A percentile compares a stretch with the other conserved stretches of the same genome.
Conservation (phyloP, 37 sponge, comb jelly and placozoan species). For the Halisarca cf. caerulea region DNA sequence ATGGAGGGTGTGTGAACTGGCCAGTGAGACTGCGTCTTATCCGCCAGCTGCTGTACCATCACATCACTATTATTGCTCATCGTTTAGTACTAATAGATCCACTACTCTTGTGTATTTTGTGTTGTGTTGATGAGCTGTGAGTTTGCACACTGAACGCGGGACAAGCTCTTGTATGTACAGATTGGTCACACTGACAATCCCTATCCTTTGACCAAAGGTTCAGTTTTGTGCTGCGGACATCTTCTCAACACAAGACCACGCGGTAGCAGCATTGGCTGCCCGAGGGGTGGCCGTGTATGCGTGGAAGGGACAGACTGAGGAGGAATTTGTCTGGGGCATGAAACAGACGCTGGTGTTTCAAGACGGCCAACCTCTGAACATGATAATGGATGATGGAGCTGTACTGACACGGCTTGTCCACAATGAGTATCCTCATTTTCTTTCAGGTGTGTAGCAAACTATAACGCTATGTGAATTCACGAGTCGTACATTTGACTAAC, state of each 20-base stretch:
- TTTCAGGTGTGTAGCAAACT: neutral
- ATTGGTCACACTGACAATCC: neutral
- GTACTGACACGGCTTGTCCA: constrained; percentile 25
- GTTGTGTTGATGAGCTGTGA: too few relatives aligned
- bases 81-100: too few relatives aligned
- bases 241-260: constrained; percentile 69
- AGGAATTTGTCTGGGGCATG: constrained; percentile 49
- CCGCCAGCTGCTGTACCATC: too few relatives aligned
- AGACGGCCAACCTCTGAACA: constrained; percentile 32
- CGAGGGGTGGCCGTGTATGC: constrained; percentile 65
- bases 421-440: neutral
- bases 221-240: constrained; percentile 92
- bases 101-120: too few relatives aligned
- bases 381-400: constrained; percentile 52
- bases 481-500: too few relatives aligned
- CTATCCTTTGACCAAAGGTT: constrained; percentile 48
- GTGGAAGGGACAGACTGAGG: constrained; percentile 60
- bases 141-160: too few relatives aligned
- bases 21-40: too few relatives aligned
- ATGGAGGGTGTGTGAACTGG: too few relatives aligned
- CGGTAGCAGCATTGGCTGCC: constrained; percentile 65
- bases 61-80: too few relatives aligned
- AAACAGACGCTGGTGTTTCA: constrained; percentile 96
- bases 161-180: too few relatives aligned
- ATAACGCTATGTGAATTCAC: too few relatives aligned